Evolutionary conservation across 2,113 vertebrate genomes (phyloP), one percentile per base, ranked within the genome.

Genomic region (Osmerus mordax): DNA sequence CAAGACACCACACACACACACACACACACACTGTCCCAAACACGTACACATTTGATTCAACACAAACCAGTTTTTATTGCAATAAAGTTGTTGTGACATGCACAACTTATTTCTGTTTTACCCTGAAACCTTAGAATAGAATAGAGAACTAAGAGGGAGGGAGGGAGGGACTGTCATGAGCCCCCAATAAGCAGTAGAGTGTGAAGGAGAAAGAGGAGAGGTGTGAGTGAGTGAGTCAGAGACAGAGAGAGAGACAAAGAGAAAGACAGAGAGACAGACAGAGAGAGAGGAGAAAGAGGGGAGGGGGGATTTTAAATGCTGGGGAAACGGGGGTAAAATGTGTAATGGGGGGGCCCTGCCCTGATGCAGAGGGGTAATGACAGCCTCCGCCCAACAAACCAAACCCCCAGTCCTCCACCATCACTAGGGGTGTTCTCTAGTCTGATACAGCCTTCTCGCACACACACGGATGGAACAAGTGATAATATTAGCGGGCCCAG

Each of bases 291-390:
- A 56, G 41, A 15, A 23, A 32, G 47, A 25, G 36, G 47, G 47
- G 41, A 53, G 16, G 16, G 52, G 19, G 51, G 69, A 71, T 82
- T 77, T 68, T 47, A 69, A 70, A 23, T 68, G 78, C 29, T 61
- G 36, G 29, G 65, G 74, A 72, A 73, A 86, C 72, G 53, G 60
- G n/a, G 67, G 12, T 67, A 3, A 59, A 51, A 56, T 73, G 8
- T 76, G 73, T 56, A 66, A 76, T 71, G 14, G 18, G 12, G 67
- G 36, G 56, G 4, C 59, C 3, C 51, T 67, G 25, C 64, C 52
- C 1, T 1, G 61, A 41, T 41, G 7, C 21, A 21, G 54, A 74
- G 55, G 14, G 51, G 53, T 56, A 70, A 16, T 62, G 36, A 6
- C 0, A 3, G 67, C 36, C 53, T 69, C 13, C 64, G 41, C 19